Evolutionary conservation across 2,113 vertebrate species (phyloP), one percentile per base, ranked within the genome.

Genomic region (Labeo rohita): DNA sequence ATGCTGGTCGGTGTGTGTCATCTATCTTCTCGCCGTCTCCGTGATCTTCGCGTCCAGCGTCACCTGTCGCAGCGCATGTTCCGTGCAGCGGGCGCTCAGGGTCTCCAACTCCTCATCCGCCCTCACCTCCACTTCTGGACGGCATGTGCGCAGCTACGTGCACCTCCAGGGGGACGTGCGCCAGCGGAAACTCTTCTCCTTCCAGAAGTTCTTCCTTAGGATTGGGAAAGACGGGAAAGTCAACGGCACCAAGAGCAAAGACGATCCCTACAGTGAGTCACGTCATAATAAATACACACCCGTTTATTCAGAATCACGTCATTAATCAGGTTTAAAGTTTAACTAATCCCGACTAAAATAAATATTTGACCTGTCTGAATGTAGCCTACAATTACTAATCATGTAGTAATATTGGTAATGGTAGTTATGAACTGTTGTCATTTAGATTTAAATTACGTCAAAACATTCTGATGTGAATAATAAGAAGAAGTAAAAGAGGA

Each of bases 141-240:
- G 98, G 92, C 97, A 96, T 91, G 97, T 97, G 93, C 98, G 97
- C 95, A 98, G 98, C 95, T 99, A 99, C 96, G 96, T 95, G 85
- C 96, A 99, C 93, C 97, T 99, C 89, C 96, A 96, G 88, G 98
- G 98, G 86, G 98, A 99, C 80, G 96, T 98, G 91, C 95, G 97
- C 90, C 96, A 93, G 94, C 96, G 98, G 92, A 98, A 97, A 93
- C 96, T 99, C n/a, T 98, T 97, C 93, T 98, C 96, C 66, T 98
- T 95, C 93, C 97, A 97, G 94, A 98, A 97, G 93, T 98, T 97
- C 93, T 99, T 99, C 93, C 96, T 99, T 90, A 96, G 96, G 92
- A 98, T 99, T 85, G 97, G 97, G 93, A 95, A 90, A 90, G 96
- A 96, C 87, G 98, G 98, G 87, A 96, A 94, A 88, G 98, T 98